A percentile compares a stretch with the other conserved stretches of the same genome.
These are phyloP conservation scores for Engraulis encrasicolus DNA, from an alignment of 2,113 vertebrate genomes.

Conservation along the genomic window DNA sequence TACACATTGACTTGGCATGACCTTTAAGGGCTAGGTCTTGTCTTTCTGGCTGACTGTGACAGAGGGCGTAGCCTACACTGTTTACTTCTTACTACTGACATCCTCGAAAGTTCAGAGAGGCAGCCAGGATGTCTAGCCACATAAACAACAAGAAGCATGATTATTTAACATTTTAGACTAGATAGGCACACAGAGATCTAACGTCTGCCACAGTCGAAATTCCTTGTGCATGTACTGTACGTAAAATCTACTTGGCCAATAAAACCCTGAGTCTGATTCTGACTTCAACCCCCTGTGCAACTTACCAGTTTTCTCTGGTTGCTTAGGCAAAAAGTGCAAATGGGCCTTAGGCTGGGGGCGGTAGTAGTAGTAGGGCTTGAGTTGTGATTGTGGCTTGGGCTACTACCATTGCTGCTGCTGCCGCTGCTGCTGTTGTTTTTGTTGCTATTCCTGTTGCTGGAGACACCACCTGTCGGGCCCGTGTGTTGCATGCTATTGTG, in stretches of 20 bases:
- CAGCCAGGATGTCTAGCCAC: conserved; percentile 8
- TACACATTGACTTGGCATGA: background rate
- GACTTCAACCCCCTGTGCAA: too few species aligned
- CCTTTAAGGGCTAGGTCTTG: background rate
- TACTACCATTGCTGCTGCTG: too few species aligned
- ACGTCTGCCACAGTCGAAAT: too few species aligned
- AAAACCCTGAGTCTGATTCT: too few species aligned
- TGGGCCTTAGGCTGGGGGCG: conserved; percentile 75
- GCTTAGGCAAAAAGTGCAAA: conserved; percentile 91
- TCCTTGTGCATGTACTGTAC: too few species aligned
- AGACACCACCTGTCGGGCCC: too few species aligned
- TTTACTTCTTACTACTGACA: background rate
- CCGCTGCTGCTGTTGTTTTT: conserved; percentile 47
- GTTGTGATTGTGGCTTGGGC: too few species aligned
- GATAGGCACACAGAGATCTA: too few species aligned
- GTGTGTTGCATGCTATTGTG: too few species aligned
- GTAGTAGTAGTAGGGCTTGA: too few species aligned
- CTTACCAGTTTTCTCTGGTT: conserved; percentile 86
- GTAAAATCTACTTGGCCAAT: too few species aligned
- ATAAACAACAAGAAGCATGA: conserved; percentile 10
- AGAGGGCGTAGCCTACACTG: background rate
- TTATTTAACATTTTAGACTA: too few species aligned
- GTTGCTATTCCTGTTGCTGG: conserved; percentile 51
- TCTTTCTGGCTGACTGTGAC: background rate
- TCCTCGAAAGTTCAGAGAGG: background rate